Conservation (phyloP, 2,888 invertebrate genomes). For the Tetramorium bicarinatum region DNA sequence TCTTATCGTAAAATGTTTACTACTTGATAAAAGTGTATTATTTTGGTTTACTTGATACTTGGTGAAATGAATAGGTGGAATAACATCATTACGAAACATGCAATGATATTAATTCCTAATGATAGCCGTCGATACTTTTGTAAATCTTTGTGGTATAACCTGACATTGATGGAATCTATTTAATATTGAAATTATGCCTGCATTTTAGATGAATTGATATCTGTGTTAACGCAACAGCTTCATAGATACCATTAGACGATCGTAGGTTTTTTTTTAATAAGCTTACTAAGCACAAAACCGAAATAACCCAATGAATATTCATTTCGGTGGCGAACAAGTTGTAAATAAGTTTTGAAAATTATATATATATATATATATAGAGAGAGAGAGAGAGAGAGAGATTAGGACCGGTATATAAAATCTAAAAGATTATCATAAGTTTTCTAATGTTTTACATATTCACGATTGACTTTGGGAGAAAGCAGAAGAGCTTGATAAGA, state of each 20-base stretch:
- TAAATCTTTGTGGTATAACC: neutral
- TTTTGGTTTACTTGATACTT: neutral
- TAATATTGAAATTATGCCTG: neutral
- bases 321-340: slow-evolving; percentile 36
- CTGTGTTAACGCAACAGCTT: neutral
- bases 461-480: neutral
- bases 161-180: neutral
- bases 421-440: neutral
- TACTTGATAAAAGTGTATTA: slow-evolving; percentile 8
- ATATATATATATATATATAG: no score
- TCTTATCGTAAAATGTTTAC: neutral
- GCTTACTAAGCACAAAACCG: slow-evolving; percentile 61
- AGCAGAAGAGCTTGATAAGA: neutral
- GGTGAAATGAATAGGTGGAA: neutral
- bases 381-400: no score
- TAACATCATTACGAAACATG: neutral
- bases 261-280: slow-evolving; percentile 57
- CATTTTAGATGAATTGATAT: neutral
- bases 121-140: neutral
- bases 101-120: neutral
- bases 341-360: slow-evolving; percentile 46
- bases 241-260: slow-evolving; percentile 58
- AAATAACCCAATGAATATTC: slow-evolving; percentile 71
- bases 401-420: neutral
- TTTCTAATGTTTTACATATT: slow-evolving; percentile 1